Evolutionary conservation across 2,888 invertebrate genomes (phyloP), one percentile per base, ranked within the genome.

Genomic region (Dasysyrphus tricinctus): DNA sequence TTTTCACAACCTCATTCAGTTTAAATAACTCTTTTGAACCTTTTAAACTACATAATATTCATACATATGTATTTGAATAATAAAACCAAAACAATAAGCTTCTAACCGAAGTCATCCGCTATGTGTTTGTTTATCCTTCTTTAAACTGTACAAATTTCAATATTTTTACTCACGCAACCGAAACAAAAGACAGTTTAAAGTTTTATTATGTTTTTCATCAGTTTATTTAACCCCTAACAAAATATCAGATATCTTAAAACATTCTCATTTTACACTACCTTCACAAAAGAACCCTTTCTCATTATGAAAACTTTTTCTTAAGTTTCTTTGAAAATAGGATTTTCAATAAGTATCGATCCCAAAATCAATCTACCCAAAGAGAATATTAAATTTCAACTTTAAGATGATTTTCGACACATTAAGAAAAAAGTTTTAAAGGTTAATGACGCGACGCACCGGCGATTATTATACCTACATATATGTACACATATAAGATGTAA

Each of bases 321-420:
- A 51, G 24, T 8, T 29, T 11, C 6, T 32, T 7, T 7, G 32
- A 12, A 51, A 51, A 51, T 51, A 24, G 11, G 24, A 29, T 7
- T 51, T 51, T 51, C 14, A 51, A 14, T 24, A 24, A 51, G 56
- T 56, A 56, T 56, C 34, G 56, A 56, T 56, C 34, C n/a, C 56
- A 56, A 56, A 56, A 34, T 56, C n/a, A n/a, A 16, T 34, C 2
- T 29, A 5, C 11, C 56, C 32, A 9, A 1, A 56, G 32, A 5
- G 9, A 34, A 56, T 34, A 16, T 56, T 32, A 32, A 56, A 56
- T 56, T 56, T 56, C 7, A 9, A 9, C 8, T 34, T 34, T n/a
- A 14, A 8, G n/a, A n/a, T n/a, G n/a, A 56, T 56, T n/a, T 56
- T n/a, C 14, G 32, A 32, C 56, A n/a, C 56, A 56, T 56, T 56